Conservation (phyloP, 2,113 vertebrate species). For the Chaetorhynchus papuensis region DNA sequence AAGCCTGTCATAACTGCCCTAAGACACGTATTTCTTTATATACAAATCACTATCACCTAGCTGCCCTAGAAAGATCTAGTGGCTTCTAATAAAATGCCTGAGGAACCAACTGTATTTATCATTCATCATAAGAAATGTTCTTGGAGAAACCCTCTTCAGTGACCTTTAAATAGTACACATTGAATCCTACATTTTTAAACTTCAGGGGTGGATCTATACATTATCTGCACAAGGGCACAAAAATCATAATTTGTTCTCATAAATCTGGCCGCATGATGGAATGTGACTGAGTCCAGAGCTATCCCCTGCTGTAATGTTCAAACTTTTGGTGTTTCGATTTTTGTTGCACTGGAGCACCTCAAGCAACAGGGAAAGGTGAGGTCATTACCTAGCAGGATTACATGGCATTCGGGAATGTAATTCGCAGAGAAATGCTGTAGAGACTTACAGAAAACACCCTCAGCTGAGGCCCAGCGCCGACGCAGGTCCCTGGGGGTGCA, state of each 20-base stretch:
- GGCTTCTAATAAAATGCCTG: not conserved
- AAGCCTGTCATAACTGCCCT: not conserved
- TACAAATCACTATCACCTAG: not conserved
- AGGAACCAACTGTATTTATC: not conserved
- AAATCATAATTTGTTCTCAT: not conserved
- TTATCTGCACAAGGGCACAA: not conserved
- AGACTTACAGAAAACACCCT: not conserved
- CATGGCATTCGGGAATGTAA: not conserved
- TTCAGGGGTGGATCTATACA: not conserved
- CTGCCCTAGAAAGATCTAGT: not conserved
- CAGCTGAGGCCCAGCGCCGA: rapidly evolving
- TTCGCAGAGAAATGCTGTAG: not conserved
- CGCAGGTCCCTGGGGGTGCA: not conserved
- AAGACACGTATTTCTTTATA: not conserved
- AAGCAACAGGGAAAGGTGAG: not conserved
- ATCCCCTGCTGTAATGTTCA: not conserved
- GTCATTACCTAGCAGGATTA: not conserved
- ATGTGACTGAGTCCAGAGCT: not conserved
- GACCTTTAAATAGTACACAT: not conserved
- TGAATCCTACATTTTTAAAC: not conserved
- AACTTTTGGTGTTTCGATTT: not conserved
- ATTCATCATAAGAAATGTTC: not conserved
- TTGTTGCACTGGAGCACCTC: not conserved
- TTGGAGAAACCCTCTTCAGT: not conserved
- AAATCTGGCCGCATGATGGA: rapidly evolving